phyloP scores from a whole-genome alignment of 2,888 invertebrate genomes.

The Ypsolopha scabrella region DNA sequence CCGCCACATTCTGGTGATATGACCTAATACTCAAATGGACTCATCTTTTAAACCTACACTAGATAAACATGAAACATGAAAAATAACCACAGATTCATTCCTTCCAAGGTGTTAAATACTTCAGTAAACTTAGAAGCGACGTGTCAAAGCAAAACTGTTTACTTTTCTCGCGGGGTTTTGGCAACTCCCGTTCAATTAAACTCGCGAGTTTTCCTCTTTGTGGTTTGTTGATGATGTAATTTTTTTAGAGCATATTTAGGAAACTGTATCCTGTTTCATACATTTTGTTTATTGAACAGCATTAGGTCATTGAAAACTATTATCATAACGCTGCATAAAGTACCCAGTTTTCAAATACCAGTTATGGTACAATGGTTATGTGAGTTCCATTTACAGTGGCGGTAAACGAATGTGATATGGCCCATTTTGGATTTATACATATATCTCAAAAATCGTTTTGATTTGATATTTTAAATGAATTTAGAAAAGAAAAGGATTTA shows the following conservation, averaged over 20 bases:
- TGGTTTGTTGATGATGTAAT: slow-evolving; percentile 15
- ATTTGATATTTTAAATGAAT: too few species aligned
- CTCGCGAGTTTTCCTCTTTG: slow-evolving; percentile 2
- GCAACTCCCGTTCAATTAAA: neutral
- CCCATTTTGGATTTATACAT: too few species aligned
- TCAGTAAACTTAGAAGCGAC: slow-evolving; percentile 16
- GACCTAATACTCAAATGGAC: slow-evolving; percentile 17
- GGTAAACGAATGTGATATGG: too few species aligned
- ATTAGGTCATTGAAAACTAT: neutral
- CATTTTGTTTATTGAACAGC: neutral
- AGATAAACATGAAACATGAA: slow-evolving; percentile 21
- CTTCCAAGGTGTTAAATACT: slow-evolving; percentile 25
- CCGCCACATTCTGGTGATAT: slow-evolving; percentile 34
- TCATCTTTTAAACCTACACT: slow-evolving; percentile 37
- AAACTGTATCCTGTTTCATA: neutral
- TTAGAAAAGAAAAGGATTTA: too few species aligned
- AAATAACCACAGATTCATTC: slow-evolving; percentile 24
- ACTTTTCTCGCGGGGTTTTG: neutral
- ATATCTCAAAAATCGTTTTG: too few species aligned
- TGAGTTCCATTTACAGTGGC: too few species aligned
- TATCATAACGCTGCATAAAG: neutral
- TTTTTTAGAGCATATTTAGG: neutral
- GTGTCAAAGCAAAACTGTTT: slow-evolving; percentile 19
- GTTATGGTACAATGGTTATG: too few species aligned
- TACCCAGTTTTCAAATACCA: too few species aligned